Percentiles rank a stretch among this genome's conserved stretches.
Conservation (phyloP, 1,140 invertebrate genomes). For the Ceratoteleas bidentatus region DNA sequence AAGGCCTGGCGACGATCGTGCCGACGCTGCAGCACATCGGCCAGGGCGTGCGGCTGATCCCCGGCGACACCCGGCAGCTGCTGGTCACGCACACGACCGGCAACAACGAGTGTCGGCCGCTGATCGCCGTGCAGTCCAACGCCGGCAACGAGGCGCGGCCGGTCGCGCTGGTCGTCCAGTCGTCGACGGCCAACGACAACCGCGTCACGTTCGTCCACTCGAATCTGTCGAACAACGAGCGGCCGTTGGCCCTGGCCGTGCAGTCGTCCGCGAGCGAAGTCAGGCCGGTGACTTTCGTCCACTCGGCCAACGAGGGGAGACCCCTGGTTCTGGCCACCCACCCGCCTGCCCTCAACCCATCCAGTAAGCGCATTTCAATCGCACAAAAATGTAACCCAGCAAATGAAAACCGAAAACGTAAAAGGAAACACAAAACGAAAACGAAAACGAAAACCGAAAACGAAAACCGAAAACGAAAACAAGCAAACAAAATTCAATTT, state of each 20-base stretch:
- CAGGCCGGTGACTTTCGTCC: constrained; percentile 78
- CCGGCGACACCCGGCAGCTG: constrained; percentile 77
- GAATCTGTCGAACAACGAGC: constrained; percentile 77
- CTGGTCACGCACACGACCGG: constrained; percentile 76
- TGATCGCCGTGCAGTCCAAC: constrained; percentile 76
- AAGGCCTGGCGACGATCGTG: constrained; percentile 77
- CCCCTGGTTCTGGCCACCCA: constrained; percentile 77
- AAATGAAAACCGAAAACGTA: too few species aligned
- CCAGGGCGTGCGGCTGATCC: constrained; percentile 76
- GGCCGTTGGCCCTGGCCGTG: constrained; percentile 77
- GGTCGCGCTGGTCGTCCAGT: constrained; percentile 79
- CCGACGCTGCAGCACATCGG: constrained; percentile 78
- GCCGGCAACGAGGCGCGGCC: constrained; percentile 76
- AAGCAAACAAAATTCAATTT: too few species aligned
- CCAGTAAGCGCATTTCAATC: constrained; percentile 71
- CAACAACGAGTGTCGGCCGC: constrained; percentile 74
- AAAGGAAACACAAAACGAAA: too few species aligned
- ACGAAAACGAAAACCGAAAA: too few species aligned
- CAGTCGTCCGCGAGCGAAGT: constrained; percentile 78
- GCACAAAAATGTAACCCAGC: too few species aligned
- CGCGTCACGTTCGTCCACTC: constrained; percentile 80
- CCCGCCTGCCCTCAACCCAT: constrained; percentile 75
- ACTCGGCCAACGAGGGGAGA: constrained; percentile 77
- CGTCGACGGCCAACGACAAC: constrained; percentile 78
- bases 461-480: too few species aligned